Base-by-base conservation (phyloP, 2,888 invertebrate species). In the Lasius fuliginosus region DNA sequence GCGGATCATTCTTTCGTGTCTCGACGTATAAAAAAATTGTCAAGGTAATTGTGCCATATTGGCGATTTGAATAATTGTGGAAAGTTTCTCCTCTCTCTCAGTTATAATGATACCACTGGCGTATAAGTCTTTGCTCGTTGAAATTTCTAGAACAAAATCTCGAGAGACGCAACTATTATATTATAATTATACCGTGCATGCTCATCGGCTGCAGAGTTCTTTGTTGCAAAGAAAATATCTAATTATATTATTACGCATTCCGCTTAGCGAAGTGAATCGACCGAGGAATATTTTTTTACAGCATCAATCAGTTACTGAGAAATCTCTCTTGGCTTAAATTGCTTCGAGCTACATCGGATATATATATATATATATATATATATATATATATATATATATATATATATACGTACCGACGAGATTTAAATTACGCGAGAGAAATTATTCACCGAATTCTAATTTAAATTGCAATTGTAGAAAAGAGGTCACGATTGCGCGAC, bases 191-290 rank as follows among this genome's bases (percentile, higher is more conserved):
- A 65, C 27, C 18, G 49, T 27, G 23, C 36, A 75, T 18, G 15
- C 60, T 42, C n/a, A 42, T 62, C 42, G 15, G 74, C 33, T 76
- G 65, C 11, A 36, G 36, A 76, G 49, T 65, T 76, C 12, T 65
- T 74, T n/a, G 46, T 75, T 75, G 65, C 65, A 49, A 76, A 76
- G 49, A 46, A 76, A 64, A 75, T 76, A 46, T 65, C 11, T 76
- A 64, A 15, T 64, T 75, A 23, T 64, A 46, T 64, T 23, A 30
- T 42, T 49, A 18, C 23, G 3, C 9, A 53, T n/a, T 65, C 6
- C 23, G 46, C 49, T 75, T 75, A 49, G 5, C 6, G 36, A 49
- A 27, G 65, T 49, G 36, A 36, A 49, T 18, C 42, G 36, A n/a
- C 27, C 27, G 4, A 33, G 33, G 15, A 30, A 49, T 18, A 33